Conservation (phyloP, 2,797 vertebrate genomes). For the Poeciliopsis infans region DNA sequence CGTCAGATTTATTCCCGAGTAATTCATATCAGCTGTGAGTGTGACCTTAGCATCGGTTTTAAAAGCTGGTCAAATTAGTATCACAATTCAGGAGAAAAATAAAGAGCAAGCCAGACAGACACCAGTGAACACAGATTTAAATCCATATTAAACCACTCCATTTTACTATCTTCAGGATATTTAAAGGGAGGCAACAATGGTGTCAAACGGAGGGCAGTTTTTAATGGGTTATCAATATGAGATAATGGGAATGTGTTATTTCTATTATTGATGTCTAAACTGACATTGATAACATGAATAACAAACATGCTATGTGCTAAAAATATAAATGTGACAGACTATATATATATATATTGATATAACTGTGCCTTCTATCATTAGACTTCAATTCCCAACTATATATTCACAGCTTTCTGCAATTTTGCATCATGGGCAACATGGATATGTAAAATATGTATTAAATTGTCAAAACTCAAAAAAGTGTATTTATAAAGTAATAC, state of each 20-base stretch:
- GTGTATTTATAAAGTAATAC: neutral
- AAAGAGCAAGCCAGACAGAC: neutral
- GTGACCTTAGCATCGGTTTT: neutral
- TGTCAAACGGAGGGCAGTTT: neutral
- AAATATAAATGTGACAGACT: neutral
- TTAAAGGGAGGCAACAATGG: neutral
- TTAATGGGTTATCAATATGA: neutral
- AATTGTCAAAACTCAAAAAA: neutral
- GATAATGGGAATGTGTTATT: neutral
- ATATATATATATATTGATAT: too few species aligned
- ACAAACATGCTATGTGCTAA: neutral
- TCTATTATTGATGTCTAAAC: neutral
- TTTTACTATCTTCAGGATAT: neutral
- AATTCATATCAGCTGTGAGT: neutral
- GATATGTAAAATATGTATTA: neutral
- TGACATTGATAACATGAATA: neutral
- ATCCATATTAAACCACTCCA: neutral
- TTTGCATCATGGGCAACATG: neutral
- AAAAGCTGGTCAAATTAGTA: neutral
- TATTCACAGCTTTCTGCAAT: neutral
- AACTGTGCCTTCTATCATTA: neutral
- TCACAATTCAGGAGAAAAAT: neutral
- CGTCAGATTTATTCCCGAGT: neutral
- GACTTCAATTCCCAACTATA: neutral
- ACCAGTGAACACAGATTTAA: neutral